Conservation (phyloP, 2,113 vertebrate genomes). For the Prinia subflava region DNA sequence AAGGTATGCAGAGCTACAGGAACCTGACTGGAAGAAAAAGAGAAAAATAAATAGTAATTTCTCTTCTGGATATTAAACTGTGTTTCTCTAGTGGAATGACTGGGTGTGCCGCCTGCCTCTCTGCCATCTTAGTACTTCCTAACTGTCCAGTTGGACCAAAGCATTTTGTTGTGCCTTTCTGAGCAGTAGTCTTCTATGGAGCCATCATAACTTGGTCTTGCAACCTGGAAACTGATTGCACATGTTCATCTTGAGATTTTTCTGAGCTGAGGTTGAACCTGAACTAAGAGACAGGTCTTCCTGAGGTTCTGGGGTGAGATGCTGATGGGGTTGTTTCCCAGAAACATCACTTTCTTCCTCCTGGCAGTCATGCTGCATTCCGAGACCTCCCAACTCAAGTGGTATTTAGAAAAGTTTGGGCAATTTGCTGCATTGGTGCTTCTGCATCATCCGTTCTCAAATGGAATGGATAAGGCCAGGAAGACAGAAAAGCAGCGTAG, state of each 20-base stretch:
- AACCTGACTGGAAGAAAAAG: background rate
- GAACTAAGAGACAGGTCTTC: background rate
- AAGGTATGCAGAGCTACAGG: slow-evolving; percentile 78
- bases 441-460: background rate
- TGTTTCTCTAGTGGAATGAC: background rate
- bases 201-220: background rate
- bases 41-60: background rate
- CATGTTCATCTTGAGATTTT: background rate
- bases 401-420: background rate
- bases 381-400: background rate
- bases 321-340: background rate
- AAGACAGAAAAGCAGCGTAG: background rate
- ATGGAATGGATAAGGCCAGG: background rate
- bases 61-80: background rate
- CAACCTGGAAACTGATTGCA: background rate
- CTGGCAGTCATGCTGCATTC: background rate
- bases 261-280: background rate
- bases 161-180: background rate
- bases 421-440: background rate
- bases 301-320: background rate
- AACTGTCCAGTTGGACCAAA: background rate
- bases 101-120: background rate
- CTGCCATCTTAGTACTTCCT: background rate
- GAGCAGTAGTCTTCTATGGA: background rate
- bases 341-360: background rate